Conservation (phyloP, 2,888 invertebrate genomes). For the Suillia variegata region DNA sequence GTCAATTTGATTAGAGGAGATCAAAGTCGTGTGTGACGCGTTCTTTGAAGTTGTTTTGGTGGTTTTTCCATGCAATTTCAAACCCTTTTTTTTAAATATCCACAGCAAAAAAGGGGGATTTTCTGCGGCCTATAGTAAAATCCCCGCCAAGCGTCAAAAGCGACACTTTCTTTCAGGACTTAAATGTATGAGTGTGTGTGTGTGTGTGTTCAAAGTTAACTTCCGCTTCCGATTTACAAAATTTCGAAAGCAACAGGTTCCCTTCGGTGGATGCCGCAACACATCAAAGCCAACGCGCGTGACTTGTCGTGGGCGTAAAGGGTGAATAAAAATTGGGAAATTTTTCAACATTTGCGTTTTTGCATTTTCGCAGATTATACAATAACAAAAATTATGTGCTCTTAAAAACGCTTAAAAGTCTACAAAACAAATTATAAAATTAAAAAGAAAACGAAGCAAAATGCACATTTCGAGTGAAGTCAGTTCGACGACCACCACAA, state of each 20-base stretch:
- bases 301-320: conserved; percentile 1
- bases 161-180: neutral
- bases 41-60: conserved; percentile 8
- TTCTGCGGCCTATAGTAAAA: no score
- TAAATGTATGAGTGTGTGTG: neutral
- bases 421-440: neutral
- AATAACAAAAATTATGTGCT: no score
- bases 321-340: neutral
- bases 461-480: conserved; percentile 85
- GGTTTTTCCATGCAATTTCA: neutral
- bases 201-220: conserved; percentile 16
- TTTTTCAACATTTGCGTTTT: neutral
- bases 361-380: neutral
- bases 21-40: conserved; percentile 7
- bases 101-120: neutral
- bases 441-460: no score
- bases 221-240: conserved; percentile 26
- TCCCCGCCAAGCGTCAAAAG: conserved; percentile 14
- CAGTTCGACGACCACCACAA: conserved; percentile 70
- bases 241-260: conserved; percentile 20
- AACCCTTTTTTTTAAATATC: neutral
- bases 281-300: conserved; percentile 12
- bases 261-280: no score
- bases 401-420: neutral
- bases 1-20: neutral